Base-by-base conservation (phyloP, 2,113 vertebrate genomes). In the Onychostruthus taczanowskii region DNA sequence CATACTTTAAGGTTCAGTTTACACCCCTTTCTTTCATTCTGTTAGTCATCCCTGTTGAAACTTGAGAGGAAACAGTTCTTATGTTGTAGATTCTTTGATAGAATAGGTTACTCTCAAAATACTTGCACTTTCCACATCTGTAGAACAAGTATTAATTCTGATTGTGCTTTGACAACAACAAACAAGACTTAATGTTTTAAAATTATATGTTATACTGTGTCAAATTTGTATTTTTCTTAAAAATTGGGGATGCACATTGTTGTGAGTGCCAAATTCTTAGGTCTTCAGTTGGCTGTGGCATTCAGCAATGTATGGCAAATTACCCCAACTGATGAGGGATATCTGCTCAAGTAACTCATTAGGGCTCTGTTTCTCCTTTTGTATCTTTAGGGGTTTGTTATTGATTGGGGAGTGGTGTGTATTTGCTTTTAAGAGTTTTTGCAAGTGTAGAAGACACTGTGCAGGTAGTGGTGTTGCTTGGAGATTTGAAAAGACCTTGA, bases 341-440 rank as follows among this genome's bases (percentile, higher is more conserved):
- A 22, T 24, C 27, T 70, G 31, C 7, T 67, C 21, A 62, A 53
- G 17, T 61, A n/a, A 21, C 10, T 79, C 69, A 16, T 21, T 74
- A 41, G 27, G 3, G 4, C 12, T 55, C 21, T 86, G 31, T 59
- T 92, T 66, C 33, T 75, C 24, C 23, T 43, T 92, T 88, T 1
- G 0, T 67, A 58, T n/a, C 6, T 52, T 19, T 35, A 13, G 2
- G 9, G 4, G 1, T 24, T 78, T 44, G 3, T 10, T 55, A 31
- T 35, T 64, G 58, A 26, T 7, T 56, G 19, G 2, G 12, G 6
- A 1, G 2, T 18, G 3, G 5, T 37, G 7, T 19, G 11, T 11
- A 13, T 81, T 74, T 74, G 4, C 49, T 82, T 61, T 9, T n/a
- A 21, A 31, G 63, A 41, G 3, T 19, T 64, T 69, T 70, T 70